Conservation (phyloP, 1,140 invertebrate species). For the Macrostomum lignano region DNA sequence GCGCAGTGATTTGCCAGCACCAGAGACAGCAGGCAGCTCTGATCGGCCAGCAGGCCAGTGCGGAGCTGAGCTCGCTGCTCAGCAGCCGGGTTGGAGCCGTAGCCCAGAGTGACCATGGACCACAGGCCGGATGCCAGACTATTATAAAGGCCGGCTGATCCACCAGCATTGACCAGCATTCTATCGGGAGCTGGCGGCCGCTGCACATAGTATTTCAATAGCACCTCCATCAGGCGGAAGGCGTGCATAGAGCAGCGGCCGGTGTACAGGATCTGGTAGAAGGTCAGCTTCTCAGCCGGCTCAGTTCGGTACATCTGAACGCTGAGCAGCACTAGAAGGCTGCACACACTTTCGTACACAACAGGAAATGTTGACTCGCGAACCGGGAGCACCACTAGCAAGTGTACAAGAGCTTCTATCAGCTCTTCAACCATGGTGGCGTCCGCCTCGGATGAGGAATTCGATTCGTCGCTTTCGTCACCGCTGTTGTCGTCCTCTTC, state of each 20-base stretch:
- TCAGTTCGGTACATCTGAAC: constrained; percentile 51
- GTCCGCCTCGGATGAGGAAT: too few species aligned
- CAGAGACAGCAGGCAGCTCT: constrained; percentile 54
- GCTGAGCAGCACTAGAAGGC: constrained; percentile 51
- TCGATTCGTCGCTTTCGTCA: too few species aligned
- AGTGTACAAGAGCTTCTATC: not conserved
- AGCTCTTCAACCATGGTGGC: too few species aligned
- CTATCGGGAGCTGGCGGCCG: constrained; percentile 22
- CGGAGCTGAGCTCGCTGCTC: constrained; percentile 25
- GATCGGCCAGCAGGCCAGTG: constrained; percentile 53
- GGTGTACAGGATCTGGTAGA: too few species aligned
- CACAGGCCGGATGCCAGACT: constrained; percentile 59
- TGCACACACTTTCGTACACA: constrained; percentile 66
- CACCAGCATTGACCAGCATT: constrained; percentile 3
- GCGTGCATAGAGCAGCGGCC: too few species aligned
- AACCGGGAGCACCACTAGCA: not conserved
- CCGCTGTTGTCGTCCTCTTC: too few species aligned
- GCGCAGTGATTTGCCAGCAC: constrained; percentile 69
- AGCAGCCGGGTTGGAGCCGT: constrained; percentile 1
- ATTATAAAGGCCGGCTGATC: constrained; percentile 6
- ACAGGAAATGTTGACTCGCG: too few species aligned
- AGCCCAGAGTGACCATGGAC: constrained; percentile 40
- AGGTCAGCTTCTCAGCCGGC: constrained; percentile 35
- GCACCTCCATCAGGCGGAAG: too few species aligned
- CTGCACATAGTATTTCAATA: too few species aligned